Percentiles rank a stretch among this genome's conserved stretches.
These are phyloP conservation scores for Philopedon plagiatum DNA, from an alignment of 2,888 invertebrate species.

Conservation along the genomic window DNA sequence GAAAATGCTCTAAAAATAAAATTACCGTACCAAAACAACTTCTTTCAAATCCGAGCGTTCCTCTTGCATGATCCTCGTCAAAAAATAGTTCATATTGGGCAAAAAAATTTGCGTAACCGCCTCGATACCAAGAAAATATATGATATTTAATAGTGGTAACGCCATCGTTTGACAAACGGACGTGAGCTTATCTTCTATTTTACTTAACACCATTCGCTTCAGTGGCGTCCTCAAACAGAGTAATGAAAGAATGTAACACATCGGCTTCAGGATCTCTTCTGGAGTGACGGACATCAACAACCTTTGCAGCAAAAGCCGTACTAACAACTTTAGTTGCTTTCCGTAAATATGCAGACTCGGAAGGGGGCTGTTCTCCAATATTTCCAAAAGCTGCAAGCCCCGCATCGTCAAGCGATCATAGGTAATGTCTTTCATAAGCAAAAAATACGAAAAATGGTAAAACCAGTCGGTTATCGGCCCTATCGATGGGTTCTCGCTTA, in stretches of 20 bases:
- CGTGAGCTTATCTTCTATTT: constrained; percentile 61
- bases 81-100: constrained; percentile 60
- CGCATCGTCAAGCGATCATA: constrained; percentile 65
- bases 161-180: constrained; percentile 56
- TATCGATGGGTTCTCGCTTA: constrained; percentile 73
- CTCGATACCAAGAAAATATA: constrained; percentile 63
- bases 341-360: constrained; percentile 73
- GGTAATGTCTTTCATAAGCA: constrained; percentile 72
- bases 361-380: constrained; percentile 73
- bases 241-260: constrained; percentile 63
- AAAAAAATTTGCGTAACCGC: constrained; percentile 60
- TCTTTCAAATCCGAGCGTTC: constrained; percentile 54
- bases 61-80: constrained; percentile 52
- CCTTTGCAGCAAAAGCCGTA: constrained; percentile 63
- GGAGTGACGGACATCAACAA: constrained; percentile 60
- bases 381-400: constrained; percentile 73
- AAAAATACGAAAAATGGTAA: constrained; percentile 73
- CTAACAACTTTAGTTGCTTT: constrained; percentile 69
- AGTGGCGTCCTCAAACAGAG: constrained; percentile 61
- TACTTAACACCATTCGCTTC: constrained; percentile 60
- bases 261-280: constrained; percentile 60
- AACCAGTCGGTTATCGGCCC: constrained; percentile 76
- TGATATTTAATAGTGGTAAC: constrained; percentile 60
- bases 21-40: constrained; percentile 58
- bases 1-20: constrained; percentile 23